Conservation (phyloP, 1,140 invertebrate genomes). For the Metopolophium dirhodum region DNA sequence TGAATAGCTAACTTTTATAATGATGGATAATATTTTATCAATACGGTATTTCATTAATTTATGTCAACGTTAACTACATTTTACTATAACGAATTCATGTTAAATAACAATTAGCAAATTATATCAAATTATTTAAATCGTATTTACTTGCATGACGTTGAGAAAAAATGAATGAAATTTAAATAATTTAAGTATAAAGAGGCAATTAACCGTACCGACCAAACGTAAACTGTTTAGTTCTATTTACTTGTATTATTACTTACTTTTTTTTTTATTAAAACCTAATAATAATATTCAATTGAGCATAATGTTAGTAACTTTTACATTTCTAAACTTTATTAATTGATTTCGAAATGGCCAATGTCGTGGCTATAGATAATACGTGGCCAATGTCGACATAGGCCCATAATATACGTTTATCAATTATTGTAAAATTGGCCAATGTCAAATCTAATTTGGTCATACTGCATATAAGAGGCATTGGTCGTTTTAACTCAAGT, state of each 20-base stretch:
- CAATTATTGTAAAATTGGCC: too few relatives aligned
- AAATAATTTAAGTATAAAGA: background rate
- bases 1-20: background rate
- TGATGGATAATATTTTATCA: background rate
- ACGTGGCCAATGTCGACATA: too few relatives aligned
- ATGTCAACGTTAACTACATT: conserved; percentile 8
- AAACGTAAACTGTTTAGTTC: background rate
- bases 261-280: too few relatives aligned
- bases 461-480: too few relatives aligned
- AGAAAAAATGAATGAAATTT: background rate
- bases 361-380: too few relatives aligned
- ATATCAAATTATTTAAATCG: background rate
- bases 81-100: background rate
- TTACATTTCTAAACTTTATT: too few relatives aligned
- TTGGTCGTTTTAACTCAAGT: too few relatives aligned
- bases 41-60: background rate
- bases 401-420: too few relatives aligned
- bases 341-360: too few relatives aligned
- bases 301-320: too few relatives aligned
- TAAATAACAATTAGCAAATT: background rate
- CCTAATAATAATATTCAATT: too few relatives aligned
- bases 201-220: background rate
- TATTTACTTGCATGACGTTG: background rate
- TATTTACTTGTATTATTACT: background rate
- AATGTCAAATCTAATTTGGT: too few relatives aligned